Conservation (phyloP, 37 sponge, comb jelly and placozoan species). For the Chondrosia reniformis region DNA sequence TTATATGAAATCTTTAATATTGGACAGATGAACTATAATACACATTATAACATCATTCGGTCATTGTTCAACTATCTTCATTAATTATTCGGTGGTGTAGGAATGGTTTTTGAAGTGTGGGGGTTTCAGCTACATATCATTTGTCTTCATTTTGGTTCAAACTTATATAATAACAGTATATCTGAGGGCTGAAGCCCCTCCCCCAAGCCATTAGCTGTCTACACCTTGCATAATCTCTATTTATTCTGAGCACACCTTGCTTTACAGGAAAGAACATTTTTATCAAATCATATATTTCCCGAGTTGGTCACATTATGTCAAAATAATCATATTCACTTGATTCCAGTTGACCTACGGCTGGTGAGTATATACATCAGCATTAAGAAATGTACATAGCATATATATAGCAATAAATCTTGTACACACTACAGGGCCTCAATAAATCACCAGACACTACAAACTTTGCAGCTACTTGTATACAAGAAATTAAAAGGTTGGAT, state of each 20-base stretch:
- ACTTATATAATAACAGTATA: too few species aligned
- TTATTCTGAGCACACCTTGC: background rate
- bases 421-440: background rate
- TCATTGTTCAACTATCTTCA: too few species aligned
- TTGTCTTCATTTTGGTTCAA: too few species aligned
- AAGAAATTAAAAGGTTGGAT: constrained; percentile 4
- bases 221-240: too few species aligned
- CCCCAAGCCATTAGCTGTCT: too few species aligned
- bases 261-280: constrained; percentile 4
- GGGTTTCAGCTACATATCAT: too few species aligned
- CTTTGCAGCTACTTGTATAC: constrained; percentile 10
- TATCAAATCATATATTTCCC: constrained; percentile 15
- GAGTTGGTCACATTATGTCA: constrained; percentile 22
- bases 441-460: constrained; percentile 5
- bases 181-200: too few species aligned
- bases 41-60: background rate
- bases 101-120: too few species aligned
- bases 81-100: too few species aligned
- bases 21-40: background rate
- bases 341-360: constrained; percentile 21
- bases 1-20: too few species aligned
- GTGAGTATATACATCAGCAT: background rate
- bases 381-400: too few species aligned
- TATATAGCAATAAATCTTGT: too few species aligned
- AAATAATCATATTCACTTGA: background rate